Evolutionary conservation across 2,888 invertebrate genomes (phyloP), one percentile per base, ranked within the genome.

Genomic region (Pammene fasciana): DNA sequence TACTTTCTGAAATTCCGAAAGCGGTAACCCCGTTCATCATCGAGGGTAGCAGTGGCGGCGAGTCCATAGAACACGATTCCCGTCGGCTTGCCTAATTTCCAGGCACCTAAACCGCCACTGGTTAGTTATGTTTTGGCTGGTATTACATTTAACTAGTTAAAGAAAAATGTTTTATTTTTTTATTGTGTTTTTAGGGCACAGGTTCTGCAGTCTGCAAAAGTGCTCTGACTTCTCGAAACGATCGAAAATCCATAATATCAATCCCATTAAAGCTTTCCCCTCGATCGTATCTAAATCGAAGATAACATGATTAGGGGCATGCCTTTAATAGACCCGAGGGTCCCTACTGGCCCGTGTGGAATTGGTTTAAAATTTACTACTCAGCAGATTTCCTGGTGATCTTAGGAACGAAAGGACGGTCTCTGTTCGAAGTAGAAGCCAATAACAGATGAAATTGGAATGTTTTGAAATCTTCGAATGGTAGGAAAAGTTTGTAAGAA

Each of bases 221-320:
- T 9, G 10, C 5, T 48, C 16, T 10, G 9, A 16, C 48, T 16
- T 48, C 48, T 16, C 16, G 16, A 50, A 50, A 48, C 16, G 16
- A 48, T 18, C 43, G n/a, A 11, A 57, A 18, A 45, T 59, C 59
- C 14, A 45, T 59, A 34, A 45, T 45, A 45, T 34, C 45, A 46
- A 50, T 62, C 18, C 50, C 41, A 62, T 52, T 26, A 62, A 50
- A 26, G 38, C 9, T 13, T 50, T 9, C 18, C 61, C 36, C 36
- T 38, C 16, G 62, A 62, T 62, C 62, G 26, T 5, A 62, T 52
- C 36, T 62, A 62, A 62, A 52, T 62, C 41, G 62, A 62, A 62
- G 26, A 62, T 62, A 52, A 62, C 52, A 62, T 26, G 62, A 52
- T 62, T 62, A 62, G 52, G 52, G 61, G 61, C 50, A 50, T 13